Evolutionary conservation across 1,140 invertebrate species (phyloP), one percentile per base, ranked within the genome.

Genomic region (Argopecten irradians): DNA sequence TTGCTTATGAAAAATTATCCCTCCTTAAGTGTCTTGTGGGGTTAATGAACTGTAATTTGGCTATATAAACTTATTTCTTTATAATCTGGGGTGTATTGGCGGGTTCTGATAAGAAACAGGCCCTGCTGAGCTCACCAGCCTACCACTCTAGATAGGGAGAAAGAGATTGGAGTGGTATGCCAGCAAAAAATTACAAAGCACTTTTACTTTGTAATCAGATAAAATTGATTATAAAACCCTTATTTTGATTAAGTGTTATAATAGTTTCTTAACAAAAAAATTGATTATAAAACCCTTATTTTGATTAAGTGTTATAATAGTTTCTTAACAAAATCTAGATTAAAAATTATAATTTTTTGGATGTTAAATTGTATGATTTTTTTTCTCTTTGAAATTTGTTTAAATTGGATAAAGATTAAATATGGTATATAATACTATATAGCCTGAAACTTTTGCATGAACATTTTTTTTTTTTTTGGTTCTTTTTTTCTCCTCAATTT

Each of bases 1-100:
- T 71, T 71, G 55, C 55, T 71, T 71, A 71, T 71, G 55, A 71
- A 71, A 71, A 71, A 71, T 71, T 71, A 71, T 71, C n/a, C 55
- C 55, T 71, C 55, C 55, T 71, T 71, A 71, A 71, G 55, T 71
- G 55, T 71, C 55, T 71, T 71, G 55, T n/a, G 55, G 55, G 55
- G 55, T 71, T 71, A 71, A 71, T 71, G 55, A 71, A 71, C 55
- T 71, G 55, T 71, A 71, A 71, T 71, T 71, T 71, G 55, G 55
- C 55, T 71, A 28, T 71, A 71, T 71, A 71, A 71, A 71, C 55
- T 71, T n/a, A 71, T 71, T 71, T 71, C 55, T 71, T 71, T 71
- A 71, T 71, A 71, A 71, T 71, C 55, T 11, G 55, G n/a, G 22
- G 55, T 71, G 55, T 71, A 71, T 71, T 71, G 55, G 55, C 5